Percentiles rank a stretch among this genome's conserved stretches.
Conservation (phyloP, 2,113 vertebrate species). For the Chionomys nivalis region DNA sequence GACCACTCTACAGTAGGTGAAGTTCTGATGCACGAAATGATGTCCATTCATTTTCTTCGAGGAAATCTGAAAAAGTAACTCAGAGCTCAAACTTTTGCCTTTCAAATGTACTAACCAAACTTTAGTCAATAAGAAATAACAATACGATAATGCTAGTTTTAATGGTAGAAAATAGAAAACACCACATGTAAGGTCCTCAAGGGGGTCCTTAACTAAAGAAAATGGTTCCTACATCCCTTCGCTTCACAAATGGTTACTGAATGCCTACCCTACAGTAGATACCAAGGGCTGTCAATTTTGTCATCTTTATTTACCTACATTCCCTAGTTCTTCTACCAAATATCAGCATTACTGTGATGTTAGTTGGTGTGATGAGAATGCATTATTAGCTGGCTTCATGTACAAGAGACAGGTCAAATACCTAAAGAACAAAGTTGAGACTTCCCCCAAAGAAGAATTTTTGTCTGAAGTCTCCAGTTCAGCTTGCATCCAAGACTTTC, state of each 20-base stretch:
- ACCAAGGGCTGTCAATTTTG: background rate
- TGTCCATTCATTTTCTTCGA: background rate
- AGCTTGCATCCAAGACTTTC: background rate
- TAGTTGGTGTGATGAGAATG: background rate
- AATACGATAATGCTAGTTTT: background rate
- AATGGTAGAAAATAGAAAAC: background rate
- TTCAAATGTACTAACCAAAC: background rate
- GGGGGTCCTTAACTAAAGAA: background rate
- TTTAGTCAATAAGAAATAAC: background rate
- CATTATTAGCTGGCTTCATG: background rate
- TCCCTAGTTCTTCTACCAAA: background rate
- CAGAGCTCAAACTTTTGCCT: background rate
- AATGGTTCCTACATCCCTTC: background rate
- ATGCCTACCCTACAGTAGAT: background rate
- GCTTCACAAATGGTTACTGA: background rate
- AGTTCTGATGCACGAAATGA: background rate
- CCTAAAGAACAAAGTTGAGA: background rate
- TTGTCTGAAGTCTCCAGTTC: background rate
- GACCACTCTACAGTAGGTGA: background rate
- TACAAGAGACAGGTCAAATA: background rate
- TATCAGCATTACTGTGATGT: background rate
- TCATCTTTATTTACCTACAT: background rate
- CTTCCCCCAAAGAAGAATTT: background rate
- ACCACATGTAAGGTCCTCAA: background rate
- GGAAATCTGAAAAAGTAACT: slow-evolving; percentile 20